Conservation (phyloP, 37 sponge, comb jelly and placozoan genomes). For the Halichondria panicea region DNA sequence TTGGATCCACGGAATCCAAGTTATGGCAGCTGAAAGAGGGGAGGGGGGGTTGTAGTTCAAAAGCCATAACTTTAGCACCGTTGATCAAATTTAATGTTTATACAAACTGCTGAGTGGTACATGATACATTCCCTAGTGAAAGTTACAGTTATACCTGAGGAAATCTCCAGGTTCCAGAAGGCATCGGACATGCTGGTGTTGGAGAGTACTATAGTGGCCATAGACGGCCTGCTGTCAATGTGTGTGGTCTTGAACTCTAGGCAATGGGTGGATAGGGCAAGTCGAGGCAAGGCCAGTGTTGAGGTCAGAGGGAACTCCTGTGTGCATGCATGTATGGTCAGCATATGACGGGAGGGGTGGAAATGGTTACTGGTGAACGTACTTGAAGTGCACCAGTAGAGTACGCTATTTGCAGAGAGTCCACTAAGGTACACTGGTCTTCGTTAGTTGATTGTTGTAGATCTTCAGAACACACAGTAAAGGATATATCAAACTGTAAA, state of each 20-base stretch:
- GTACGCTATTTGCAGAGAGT: constrained; percentile 15
- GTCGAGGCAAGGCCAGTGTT: constrained; percentile 9
- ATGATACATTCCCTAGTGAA: background rate
- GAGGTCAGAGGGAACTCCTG: constrained; percentile 35
- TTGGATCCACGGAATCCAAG: too few species aligned
- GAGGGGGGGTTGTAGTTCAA: too few species aligned
- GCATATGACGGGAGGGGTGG: too few species aligned
- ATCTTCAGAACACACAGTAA: constrained; percentile 7
- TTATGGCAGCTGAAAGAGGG: too few species aligned
- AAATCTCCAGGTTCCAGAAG: constrained; percentile 7
- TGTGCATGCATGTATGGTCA: too few species aligned
- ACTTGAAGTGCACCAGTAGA: constrained; percentile 30
- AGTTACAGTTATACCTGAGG: background rate
- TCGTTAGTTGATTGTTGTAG: background rate
- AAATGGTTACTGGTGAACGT: too few species aligned
- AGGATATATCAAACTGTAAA: constrained; percentile 16
- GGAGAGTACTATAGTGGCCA: constrained; percentile 1
- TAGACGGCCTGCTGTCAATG: too few species aligned
- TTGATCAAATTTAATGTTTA: too few species aligned
- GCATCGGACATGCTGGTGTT: constrained; percentile 18
- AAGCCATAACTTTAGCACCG: too few species aligned
- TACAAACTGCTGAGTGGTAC: too few species aligned
- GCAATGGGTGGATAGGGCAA: background rate
- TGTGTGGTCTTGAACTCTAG: constrained; percentile 17
- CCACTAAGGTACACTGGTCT: background rate